These are phyloP conservation scores for Hippopotamus amphibius DNA, from an alignment of 2,113 vertebrate genomes.

Conservation along the genomic window DNA sequence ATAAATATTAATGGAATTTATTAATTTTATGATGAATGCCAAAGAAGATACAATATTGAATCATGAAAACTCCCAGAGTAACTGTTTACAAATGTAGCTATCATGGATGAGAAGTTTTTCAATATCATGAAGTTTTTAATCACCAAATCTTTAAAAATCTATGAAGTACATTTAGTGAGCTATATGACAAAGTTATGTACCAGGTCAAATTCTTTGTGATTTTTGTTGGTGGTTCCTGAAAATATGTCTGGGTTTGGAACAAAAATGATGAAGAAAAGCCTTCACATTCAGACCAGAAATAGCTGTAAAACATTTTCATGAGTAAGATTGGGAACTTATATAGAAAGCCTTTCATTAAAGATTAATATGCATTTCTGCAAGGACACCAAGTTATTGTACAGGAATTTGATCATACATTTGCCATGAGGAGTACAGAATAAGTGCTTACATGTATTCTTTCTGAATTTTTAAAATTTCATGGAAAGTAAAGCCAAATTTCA, in stretches of 20 bases:
- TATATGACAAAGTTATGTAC: neutral
- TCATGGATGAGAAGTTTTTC: neutral
- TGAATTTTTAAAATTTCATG: neutral
- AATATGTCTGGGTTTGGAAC: neutral
- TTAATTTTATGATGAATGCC: neutral
- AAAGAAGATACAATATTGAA: conserved; percentile 9
- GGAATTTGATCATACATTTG: neutral
- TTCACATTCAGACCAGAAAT: neutral
- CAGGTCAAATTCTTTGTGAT: neutral
- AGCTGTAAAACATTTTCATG: neutral
- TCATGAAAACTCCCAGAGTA: neutral
- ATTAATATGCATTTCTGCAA: neutral
- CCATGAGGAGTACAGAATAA: neutral
- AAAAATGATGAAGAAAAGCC: neutral
- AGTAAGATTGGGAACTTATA: neutral
- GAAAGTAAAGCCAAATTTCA: neutral
- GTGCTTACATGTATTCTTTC: neutral
- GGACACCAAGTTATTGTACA: neutral
- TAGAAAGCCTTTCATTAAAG: neutral
- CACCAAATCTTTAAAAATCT: neutral
- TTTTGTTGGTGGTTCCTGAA: neutral
- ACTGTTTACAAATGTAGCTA: neutral
- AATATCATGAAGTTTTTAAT: neutral
- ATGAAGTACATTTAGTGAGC: neutral
- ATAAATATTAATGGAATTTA: neutral